Percentiles rank a stretch among this genome's conserved stretches.
Evolutionary conservation across 2,888 invertebrate species (phyloP).

Genomic region (Callyntrura sp.): DNA sequence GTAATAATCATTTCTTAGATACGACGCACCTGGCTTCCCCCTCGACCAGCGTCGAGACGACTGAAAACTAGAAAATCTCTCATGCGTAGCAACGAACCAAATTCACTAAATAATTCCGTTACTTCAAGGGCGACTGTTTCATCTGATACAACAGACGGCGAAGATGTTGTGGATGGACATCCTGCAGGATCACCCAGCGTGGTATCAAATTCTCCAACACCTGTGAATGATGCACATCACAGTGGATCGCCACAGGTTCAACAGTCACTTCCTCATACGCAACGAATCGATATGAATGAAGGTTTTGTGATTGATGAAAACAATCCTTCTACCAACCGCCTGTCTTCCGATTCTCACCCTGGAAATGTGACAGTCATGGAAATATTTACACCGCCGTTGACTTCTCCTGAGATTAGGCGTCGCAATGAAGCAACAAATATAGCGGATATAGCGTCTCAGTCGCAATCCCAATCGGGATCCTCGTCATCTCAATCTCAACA

Average conservation of each 20-base stretch:
- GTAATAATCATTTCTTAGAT: conserved; percentile 67
- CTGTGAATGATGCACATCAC: neutral
- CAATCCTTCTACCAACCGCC: neutral
- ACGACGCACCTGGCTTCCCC: conserved; percentile 81
- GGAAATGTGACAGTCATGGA: conserved; percentile 52
- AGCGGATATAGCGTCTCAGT: neutral
- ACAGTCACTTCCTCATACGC: neutral
- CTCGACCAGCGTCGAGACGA: conserved; percentile 76
- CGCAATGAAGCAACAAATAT: neutral
- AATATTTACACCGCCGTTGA: conserved; percentile 26
- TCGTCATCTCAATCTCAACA: conserved; percentile 28
- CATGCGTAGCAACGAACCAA: neutral
- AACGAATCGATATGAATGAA: conserved; percentile 23
- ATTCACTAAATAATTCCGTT: conserved; percentile 18
- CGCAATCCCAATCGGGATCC: conserved; percentile 54
- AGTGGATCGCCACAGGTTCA: conserved; percentile 8
- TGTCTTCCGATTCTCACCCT: neutral
- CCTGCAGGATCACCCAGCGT: neutral
- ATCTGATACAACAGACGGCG: conserved; percentile 34
- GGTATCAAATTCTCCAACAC: neutral
- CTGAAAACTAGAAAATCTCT: conserved; percentile 68
- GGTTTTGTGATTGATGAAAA: conserved; percentile 54
- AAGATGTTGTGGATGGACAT: conserved; percentile 32
- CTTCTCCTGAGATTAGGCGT: neutral
- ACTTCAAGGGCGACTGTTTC: conserved; percentile 37